Base-by-base conservation (phyloP, 2,888 invertebrate species). In the Thecophora atra region DNA sequence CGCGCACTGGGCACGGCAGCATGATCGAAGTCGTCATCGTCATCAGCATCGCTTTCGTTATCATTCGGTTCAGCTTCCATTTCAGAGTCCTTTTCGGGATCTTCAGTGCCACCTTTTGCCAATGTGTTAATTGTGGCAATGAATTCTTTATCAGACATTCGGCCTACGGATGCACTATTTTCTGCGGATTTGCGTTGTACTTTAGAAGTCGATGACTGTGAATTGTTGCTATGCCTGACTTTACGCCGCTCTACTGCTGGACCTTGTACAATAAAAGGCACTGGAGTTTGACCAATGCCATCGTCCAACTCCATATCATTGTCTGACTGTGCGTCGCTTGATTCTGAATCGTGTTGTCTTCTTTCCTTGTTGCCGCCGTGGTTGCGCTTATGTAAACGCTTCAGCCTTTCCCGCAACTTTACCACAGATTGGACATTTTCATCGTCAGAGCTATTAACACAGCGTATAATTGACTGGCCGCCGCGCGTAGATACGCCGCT, bases 401-500 rank as follows among this genome's bases (percentile, higher is more conserved):
- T 86, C 0, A 81, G 81, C 73, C 83, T 84, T 70, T 76, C 75
- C 6, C 68, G 51, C 1, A 65, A 62, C 6, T 71, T 75, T 2
- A 65, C 65, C 11, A 21, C 28, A 3, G 78, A 47, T 11, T 47
- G 47, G 28, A 11, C 15, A 28, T 26, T 80, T 1, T 54, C 73
- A 44, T 81, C 80, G 21, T 76, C 79, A 1, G 82, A 81, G 15
- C 79, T 79, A 11, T 80, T 81, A 3, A 82, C 72, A 26, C 76
- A 79, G 1, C 83, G 79, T 75, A 81, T 81, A 26, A 83, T 79
- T 7, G 84, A 81, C 3, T 77, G 21, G 5, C n/a, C 6, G 4
- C 75, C 82, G 56, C 84, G 85, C 2, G 81, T 81, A 67, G 85
- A 85, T 2, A 87, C 78, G 69, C 84, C 78, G 69, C 84, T 84